Conservation (phyloP, 2,888 invertebrate genomes). For the Nymphalis urticae region DNA sequence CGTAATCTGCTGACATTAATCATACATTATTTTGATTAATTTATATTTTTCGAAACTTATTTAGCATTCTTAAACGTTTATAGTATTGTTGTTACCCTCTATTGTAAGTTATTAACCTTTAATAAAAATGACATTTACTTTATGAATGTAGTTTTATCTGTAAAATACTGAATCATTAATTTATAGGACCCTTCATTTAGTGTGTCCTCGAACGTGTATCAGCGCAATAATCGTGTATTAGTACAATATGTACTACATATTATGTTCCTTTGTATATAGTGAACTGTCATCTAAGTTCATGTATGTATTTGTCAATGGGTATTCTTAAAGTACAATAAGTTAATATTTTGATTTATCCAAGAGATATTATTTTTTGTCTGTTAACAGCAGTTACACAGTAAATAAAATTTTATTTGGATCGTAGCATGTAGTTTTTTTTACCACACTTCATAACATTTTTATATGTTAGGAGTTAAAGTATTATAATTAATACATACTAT, state of each 20-base stretch:
- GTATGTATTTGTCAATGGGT: slow-evolving; percentile 44
- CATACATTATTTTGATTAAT: slow-evolving; percentile 10
- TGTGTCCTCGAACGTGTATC: slow-evolving; percentile 53
- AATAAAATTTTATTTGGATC: slow-evolving; percentile 69
- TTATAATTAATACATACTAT: too few relatives aligned
- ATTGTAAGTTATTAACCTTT: slow-evolving; percentile 23
- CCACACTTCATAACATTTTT: background rate
- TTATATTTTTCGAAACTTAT: slow-evolving; percentile 28
- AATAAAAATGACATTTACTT: slow-evolving; percentile 28
- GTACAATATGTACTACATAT: slow-evolving; percentile 49
- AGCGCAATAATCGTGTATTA: slow-evolving; percentile 64
- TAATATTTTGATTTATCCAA: slow-evolving; percentile 43
- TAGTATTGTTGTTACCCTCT: slow-evolving; percentile 21
- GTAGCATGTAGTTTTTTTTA: slow-evolving; percentile 58
- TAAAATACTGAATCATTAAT: slow-evolving; percentile 11
- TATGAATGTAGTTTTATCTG: slow-evolving; percentile 17
- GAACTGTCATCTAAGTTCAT: slow-evolving; percentile 43
- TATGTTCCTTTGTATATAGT: slow-evolving; percentile 69
- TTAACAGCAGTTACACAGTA: slow-evolving; percentile 44
- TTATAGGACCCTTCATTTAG: slow-evolving; percentile 12
- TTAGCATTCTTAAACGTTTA: slow-evolving; percentile 23
- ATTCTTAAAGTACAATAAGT: slow-evolving; percentile 55
- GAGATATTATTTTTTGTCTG: slow-evolving; percentile 59
- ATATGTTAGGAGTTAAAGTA: background rate
- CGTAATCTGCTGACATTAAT: slow-evolving; percentile 4